These are phyloP conservation scores for Macrosoma leucophasiata DNA, from an alignment of 2,888 invertebrate genomes.

Conservation along the genomic window DNA sequence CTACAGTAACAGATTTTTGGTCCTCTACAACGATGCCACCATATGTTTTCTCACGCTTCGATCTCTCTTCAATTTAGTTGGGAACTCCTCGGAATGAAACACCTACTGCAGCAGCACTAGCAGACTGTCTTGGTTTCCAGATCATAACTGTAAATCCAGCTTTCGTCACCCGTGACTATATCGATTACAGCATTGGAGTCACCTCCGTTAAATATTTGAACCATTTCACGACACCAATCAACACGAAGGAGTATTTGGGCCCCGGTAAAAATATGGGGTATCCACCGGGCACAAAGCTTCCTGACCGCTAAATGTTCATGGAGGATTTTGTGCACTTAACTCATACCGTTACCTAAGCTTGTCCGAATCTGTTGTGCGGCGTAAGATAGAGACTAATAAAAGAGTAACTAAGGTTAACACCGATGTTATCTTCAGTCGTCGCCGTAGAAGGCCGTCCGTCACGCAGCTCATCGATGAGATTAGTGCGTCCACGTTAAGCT, in stretches of 20 bases:
- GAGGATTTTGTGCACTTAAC: conserved; percentile 15
- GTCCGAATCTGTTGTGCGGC: conserved; percentile 7
- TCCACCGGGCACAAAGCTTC: conserved; percentile 18
- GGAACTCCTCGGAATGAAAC: conserved; percentile 4
- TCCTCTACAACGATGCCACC: too few species aligned
- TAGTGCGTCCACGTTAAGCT: too few species aligned
- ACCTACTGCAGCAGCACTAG: conserved; percentile 5
- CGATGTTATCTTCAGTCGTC: too few species aligned
- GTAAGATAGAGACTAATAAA: too few species aligned
- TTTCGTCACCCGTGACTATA: conserved; percentile 8
- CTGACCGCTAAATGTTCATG: conserved; percentile 15
- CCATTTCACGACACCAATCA: conserved; percentile 13
- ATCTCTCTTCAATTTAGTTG: neutral
- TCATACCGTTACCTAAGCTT: conserved; percentile 8
- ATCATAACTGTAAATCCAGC: conserved; percentile 13
- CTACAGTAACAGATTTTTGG: too few species aligned
- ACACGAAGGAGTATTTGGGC: conserved; percentile 15
- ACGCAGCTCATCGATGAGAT: too few species aligned
- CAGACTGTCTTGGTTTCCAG: conserved; percentile 7
- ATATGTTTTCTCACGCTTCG: too few species aligned
- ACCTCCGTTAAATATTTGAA: conserved; percentile 12
- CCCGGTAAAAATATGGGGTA: conserved; percentile 16
- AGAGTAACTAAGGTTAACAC: too few species aligned
- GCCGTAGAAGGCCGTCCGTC: too few species aligned
- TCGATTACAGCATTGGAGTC: conserved; percentile 12